Conservation (phyloP, 2,888 invertebrate species). For the Hirtodrosophila duncani region DNA sequence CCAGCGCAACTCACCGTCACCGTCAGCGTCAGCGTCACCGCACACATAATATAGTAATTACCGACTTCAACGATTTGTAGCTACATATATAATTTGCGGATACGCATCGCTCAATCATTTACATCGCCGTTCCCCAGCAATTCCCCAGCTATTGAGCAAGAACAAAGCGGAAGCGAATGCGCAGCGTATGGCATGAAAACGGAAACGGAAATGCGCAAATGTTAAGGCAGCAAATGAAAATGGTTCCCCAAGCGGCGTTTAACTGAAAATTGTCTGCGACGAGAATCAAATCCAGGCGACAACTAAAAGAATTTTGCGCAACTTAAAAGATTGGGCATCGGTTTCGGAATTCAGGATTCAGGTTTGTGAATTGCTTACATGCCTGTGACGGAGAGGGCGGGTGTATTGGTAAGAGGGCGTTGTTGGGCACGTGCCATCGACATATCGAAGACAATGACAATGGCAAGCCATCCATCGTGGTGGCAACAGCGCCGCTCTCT, state of each 20-base stretch:
- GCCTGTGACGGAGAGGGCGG: background rate
- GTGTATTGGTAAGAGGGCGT: background rate
- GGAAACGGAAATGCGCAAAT: slow-evolving; percentile 71
- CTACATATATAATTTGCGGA: slow-evolving; percentile 43
- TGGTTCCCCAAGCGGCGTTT: slow-evolving; percentile 59
- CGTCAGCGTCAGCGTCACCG: slow-evolving; percentile 5
- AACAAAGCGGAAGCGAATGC: slow-evolving; percentile 45
- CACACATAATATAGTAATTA: slow-evolving; percentile 55
- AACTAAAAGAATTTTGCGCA: background rate
- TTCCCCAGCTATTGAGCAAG: too few species aligned
- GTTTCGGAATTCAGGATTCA: slow-evolving; percentile 10
- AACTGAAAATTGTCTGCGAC: slow-evolving; percentile 28
- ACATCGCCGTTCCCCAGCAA: too few species aligned
- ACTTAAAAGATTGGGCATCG: slow-evolving; percentile 11
- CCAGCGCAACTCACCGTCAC: background rate
- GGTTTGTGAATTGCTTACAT: slow-evolving; percentile 8
- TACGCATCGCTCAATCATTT: slow-evolving; percentile 15
- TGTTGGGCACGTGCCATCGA: slow-evolving; percentile 42
- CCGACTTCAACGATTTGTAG: slow-evolving; percentile 43
- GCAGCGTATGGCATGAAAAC: slow-evolving; percentile 24
- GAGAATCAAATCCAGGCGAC: slow-evolving; percentile 9
- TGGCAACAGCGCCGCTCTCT: too few species aligned
- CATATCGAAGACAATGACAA: slow-evolving; percentile 46
- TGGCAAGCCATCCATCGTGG: slow-evolving; percentile 9
- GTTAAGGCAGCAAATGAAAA: slow-evolving; percentile 57